Evolutionary conservation across 2,888 invertebrate genomes (phyloP), one percentile per base, ranked within the genome.

Genomic region (Frankliniella fusca): DNA sequence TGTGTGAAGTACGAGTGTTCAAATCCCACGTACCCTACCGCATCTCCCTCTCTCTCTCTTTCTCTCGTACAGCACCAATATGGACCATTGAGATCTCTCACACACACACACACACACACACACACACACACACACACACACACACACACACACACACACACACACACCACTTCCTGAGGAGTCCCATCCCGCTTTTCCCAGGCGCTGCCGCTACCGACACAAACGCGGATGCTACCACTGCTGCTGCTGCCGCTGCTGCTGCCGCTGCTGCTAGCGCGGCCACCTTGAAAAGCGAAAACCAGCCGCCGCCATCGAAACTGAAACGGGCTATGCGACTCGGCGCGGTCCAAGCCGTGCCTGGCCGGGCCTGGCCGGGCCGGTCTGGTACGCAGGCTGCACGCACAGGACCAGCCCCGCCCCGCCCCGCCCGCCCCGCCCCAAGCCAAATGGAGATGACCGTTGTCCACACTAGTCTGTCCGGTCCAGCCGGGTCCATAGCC

Each of bases 351-450:
- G 70, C 70, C 27, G 70, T 1, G 38, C 23, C 10, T 27, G 10
- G 23, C 12, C 27, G 70, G 27, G 70, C 70, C 70, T 27, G 27
- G 70, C 70, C 23, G 23, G 9, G 23, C 23, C 27, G 70, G 9
- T 3, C 54, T 15, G 20, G 54, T 15, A 5, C 15, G 54, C 54
- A 54, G 10, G 11, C 38, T 38, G 38, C 38, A 38, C 38, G 38
- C 18, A 15, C 54, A 9, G 54, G 54, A 12, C 54, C 15, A 85
- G n/a, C 84, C 27, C 83, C 83, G 80, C 85, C 84, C 49, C 82
- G 84, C 84, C 48, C 85, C 84, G 83, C 85, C 84, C 84, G 84
- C 84, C 82, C 84, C 82, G 38, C 38, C 38, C 5, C 82, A 84
- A 83, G 28, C 84, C 83, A 28, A 84, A 82, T 18, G 84, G 83